phyloP scores from a whole-genome alignment of 2,888 invertebrate species.

The Acanthosepion lycidas region DNA sequence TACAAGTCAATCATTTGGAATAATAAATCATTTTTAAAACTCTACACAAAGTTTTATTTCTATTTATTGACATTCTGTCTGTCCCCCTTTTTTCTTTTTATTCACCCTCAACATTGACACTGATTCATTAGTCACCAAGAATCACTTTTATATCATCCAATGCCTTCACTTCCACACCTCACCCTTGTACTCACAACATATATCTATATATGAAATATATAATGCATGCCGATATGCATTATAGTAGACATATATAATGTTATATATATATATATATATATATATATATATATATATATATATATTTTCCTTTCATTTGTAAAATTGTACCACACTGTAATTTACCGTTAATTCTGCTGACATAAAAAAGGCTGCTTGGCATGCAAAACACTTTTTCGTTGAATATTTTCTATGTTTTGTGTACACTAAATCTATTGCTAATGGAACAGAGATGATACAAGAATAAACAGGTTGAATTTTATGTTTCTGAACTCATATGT shows the following conservation, averaged over 20 bases:
- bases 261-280: too few species aligned
- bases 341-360: background rate
- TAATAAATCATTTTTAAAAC: background rate
- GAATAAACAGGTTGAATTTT: background rate
- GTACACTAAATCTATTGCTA: constrained; percentile 5
- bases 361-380: background rate
- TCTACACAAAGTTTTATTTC: background rate
- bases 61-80: background rate
- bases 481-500: background rate
- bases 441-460: background rate
- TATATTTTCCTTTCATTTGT: constrained; percentile 20
- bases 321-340: background rate
- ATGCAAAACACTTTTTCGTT: background rate
- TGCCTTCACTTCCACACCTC: background rate
- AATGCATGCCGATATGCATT: background rate
- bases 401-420: background rate
- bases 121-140: background rate
- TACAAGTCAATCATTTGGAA: background rate
- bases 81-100: background rate
- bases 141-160: background rate
- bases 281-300: background rate
- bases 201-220: constrained; percentile 8
- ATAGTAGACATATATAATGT: background rate
- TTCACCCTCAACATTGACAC: background rate
- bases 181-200: background rate